Percentiles rank a stretch among this genome's conserved stretches.
phyloP scores from a whole-genome alignment of 2,113 vertebrate species.

The Phylloscopus trochilus region DNA sequence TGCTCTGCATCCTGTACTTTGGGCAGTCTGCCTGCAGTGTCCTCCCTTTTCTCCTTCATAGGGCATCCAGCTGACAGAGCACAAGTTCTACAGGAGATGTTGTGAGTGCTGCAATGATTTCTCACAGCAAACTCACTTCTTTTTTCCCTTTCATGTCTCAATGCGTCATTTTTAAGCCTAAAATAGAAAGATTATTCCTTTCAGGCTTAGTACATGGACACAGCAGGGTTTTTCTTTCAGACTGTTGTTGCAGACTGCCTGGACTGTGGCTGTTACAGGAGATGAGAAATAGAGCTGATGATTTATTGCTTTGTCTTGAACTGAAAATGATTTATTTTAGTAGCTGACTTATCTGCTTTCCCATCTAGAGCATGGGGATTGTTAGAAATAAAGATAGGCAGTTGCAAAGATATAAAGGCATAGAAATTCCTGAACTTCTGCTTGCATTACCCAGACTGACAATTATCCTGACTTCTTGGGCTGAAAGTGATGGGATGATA shows the following conservation, averaged over 20 bases:
- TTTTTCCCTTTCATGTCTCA: neutral
- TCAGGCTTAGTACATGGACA: neutral
- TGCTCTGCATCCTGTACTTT: neutral
- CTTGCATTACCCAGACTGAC: neutral
- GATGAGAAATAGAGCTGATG: neutral
- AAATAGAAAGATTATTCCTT: neutral
- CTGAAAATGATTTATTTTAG: neutral
- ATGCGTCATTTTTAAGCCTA: neutral
- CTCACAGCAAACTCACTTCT: neutral
- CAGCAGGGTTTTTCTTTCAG: neutral
- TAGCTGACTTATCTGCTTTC: neutral
- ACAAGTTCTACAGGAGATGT: neutral
- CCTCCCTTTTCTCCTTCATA: constrained; percentile 36
- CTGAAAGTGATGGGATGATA: neutral
- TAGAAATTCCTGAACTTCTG: neutral
- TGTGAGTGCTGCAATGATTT: neutral
- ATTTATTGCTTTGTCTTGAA: neutral
- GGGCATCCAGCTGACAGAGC: constrained; percentile 19
- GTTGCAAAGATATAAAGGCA: neutral
- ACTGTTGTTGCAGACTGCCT: neutral
- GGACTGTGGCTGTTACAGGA: neutral
- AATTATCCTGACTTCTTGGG: neutral
- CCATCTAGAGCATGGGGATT: neutral
- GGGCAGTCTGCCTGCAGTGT: constrained; percentile 30
- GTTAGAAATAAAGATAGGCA: neutral